phyloP scores from a whole-genome alignment of 2,113 vertebrate species.

The Phaethornis superciliosus region DNA sequence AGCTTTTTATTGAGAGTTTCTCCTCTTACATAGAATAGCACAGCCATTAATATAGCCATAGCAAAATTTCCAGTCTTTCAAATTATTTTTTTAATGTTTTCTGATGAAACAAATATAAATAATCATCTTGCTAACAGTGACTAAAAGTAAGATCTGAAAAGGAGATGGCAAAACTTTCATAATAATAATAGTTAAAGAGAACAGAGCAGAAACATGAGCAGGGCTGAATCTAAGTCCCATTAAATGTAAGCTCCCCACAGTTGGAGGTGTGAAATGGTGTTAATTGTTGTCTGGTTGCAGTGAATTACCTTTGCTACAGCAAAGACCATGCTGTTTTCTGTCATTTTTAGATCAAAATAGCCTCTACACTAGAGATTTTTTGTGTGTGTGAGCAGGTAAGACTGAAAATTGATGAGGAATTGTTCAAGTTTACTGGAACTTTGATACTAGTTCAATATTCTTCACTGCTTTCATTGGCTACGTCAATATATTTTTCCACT shows the following conservation, averaged over 20 bases:
- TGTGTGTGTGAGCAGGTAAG: neutral
- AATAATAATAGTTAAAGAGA: neutral
- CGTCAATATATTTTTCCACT: neutral
- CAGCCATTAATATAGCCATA: neutral
- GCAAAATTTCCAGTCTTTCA: neutral
- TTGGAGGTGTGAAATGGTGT: neutral
- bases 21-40: neutral
- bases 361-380: neutral
- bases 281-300: conserved; percentile 24
- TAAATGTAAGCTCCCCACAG: neutral
- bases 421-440: neutral
- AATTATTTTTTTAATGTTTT: neutral
- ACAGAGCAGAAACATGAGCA: neutral
- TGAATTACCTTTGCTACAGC: neutral
- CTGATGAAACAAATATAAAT: neutral
- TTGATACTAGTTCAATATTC: neutral
- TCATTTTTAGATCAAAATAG: conserved; percentile 24
- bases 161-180: neutral
- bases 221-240: neutral
- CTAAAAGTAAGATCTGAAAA: neutral
- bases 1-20: neutral
- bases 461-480: neutral
- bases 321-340: neutral
- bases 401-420: neutral
- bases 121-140: neutral